These are phyloP conservation scores for Arctocebus calabarensis DNA, from an alignment of 2,797 vertebrate genomes.

Conservation along the genomic window DNA sequence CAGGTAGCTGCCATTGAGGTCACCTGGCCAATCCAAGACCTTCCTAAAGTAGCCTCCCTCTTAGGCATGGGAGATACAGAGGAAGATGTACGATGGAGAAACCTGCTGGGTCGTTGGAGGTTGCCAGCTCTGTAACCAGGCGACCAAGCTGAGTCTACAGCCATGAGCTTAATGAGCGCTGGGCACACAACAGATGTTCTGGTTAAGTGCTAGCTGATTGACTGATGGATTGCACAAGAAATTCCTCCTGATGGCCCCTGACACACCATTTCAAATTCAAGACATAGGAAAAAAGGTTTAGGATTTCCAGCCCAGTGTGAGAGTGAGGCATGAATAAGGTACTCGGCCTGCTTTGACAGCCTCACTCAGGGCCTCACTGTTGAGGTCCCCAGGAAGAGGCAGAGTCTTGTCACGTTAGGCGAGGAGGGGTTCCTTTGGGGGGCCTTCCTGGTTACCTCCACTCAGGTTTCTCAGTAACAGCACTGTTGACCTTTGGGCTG, in stretches of 20 bases:
- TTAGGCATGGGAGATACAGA: background rate
- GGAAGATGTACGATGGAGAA: background rate
- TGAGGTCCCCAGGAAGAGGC: background rate
- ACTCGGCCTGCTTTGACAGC: background rate
- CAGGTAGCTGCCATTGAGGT: background rate
- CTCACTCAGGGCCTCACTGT: no score
- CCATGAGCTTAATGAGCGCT: background rate
- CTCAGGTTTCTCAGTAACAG: background rate
- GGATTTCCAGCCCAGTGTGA: background rate
- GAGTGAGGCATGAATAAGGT: background rate
- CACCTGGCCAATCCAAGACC: background rate
- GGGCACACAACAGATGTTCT: slow-evolving; percentile 58
- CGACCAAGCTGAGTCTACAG: background rate
- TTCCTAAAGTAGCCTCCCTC: background rate
- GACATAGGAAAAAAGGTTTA: slow-evolving; percentile 16
- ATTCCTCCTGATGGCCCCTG: slow-evolving; percentile 53
- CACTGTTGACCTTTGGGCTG: background rate
- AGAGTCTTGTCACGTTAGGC: background rate
- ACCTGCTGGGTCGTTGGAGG: background rate
- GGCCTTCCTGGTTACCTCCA: background rate
- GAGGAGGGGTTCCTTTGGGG: fast-evolving
- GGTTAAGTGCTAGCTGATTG: slow-evolving; percentile 53
- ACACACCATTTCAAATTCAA: slow-evolving; percentile 51
- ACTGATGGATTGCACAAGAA: slow-evolving; percentile 70
- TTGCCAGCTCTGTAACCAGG: background rate